A percentile compares a stretch with the other conserved stretches of the same genome.
Conservation (phyloP, 1,140 invertebrate species). For the Amyelois transitella region DNA sequence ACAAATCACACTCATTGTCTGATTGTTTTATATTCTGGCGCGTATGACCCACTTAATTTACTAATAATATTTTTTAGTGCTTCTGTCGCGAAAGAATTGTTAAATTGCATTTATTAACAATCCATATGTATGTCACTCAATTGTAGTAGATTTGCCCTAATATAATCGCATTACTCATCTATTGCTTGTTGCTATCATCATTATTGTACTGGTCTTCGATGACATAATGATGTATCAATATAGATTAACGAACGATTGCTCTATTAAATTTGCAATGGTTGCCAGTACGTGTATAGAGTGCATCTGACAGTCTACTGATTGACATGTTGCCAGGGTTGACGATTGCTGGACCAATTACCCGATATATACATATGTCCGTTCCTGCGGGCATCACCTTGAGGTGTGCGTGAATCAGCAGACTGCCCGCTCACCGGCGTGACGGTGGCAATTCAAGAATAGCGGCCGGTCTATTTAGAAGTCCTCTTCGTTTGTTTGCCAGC, state of each 20-base stretch:
- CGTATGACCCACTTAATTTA: too few species aligned
- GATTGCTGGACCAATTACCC: background rate
- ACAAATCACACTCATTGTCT: too few species aligned
- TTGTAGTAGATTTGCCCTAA: too few species aligned
- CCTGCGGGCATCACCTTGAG: constrained; percentile 57
- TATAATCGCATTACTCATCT: too few species aligned
- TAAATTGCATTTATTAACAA: too few species aligned
- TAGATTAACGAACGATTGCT: background rate
- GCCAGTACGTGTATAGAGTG: background rate
- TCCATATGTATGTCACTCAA: too few species aligned
- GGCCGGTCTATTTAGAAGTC: constrained; percentile 66
- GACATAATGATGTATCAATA: too few species aligned
- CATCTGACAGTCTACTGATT: background rate
- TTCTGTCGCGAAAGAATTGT: too few species aligned
- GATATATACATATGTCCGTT: constrained; percentile 30
- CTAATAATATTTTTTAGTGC: too few species aligned
- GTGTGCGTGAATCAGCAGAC: constrained; percentile 64
- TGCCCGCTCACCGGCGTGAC: constrained; percentile 62
- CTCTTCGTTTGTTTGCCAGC: constrained; percentile 70
- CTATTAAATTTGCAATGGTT: background rate
- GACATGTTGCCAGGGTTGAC: background rate
- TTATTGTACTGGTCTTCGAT: too few species aligned
- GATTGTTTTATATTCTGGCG: too few species aligned
- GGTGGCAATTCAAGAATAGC: constrained; percentile 62
- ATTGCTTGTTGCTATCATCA: too few species aligned